Conservation (phyloP, 2,888 invertebrate genomes). For the Theretra japonica region DNA sequence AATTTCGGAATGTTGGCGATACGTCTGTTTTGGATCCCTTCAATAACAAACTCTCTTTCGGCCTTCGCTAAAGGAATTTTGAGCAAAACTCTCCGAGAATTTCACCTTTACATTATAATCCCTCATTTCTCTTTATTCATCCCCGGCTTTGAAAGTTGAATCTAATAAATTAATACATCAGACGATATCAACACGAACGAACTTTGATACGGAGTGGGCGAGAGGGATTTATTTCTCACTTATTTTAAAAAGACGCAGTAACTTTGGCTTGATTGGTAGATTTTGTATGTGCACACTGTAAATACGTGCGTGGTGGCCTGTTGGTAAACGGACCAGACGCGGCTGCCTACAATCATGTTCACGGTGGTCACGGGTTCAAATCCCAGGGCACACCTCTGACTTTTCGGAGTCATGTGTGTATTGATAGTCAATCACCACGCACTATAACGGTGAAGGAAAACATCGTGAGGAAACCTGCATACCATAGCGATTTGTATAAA, state of each 20-base stretch:
- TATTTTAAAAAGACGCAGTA: not conserved
- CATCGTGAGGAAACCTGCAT: too few species aligned
- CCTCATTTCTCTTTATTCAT: conserved; percentile 8
- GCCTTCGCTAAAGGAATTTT: conserved; percentile 1
- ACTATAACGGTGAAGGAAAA: too few species aligned
- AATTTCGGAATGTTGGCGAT: conserved; percentile 16
- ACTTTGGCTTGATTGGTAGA: not conserved
- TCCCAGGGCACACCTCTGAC: too few species aligned
- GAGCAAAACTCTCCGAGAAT: conserved; percentile 11
- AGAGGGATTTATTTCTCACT: not conserved
- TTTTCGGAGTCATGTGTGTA: too few species aligned
- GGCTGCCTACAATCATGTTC: too few species aligned
- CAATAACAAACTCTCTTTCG: conserved; percentile 14
- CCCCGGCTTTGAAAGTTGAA: not conserved
- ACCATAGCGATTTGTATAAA: too few species aligned
- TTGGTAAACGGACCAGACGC: too few species aligned
- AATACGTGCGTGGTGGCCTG: too few species aligned
- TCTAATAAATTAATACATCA: not conserved
- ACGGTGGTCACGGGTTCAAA: too few species aligned
- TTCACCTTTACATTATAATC: conserved; percentile 9
- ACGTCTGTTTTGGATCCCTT: conserved; percentile 13
- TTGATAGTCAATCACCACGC: too few species aligned
- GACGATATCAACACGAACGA: not conserved
- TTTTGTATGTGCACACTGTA: not conserved
- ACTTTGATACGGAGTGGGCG: not conserved